Base-by-base conservation (phyloP, 2,113 vertebrate species). In the Neolamprologus modestus region DNA sequence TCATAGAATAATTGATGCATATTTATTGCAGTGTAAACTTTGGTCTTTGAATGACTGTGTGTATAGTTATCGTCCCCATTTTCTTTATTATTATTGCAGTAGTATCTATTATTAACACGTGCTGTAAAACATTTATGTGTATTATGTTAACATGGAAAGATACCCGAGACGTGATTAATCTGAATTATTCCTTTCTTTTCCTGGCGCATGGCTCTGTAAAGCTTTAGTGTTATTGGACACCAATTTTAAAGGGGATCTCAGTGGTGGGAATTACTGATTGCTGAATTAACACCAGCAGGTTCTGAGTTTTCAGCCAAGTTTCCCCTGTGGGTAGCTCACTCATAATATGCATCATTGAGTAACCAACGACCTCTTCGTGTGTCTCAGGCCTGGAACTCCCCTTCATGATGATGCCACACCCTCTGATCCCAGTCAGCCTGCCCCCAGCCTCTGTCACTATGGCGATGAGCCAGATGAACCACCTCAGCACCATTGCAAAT, bases 361-460 rank as follows among this genome's bases (percentile, higher is more conserved):
- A 94, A 95, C 91, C 91, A 90, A 94, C 85, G 87, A 87, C 83
- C 89, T 95, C 85, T 93, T 91, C 85, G 81, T 91, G 87, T 61
- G 66, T 87, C 86, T 79, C 92, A 99, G 99, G 99, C 92, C 93
- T 99, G 97, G 99, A 99, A 95, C 98, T 99, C 94, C 99, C 99
- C 92, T 99, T 99, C 94, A 99, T 99, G 99, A 99, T 99, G 99
- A 99, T 99, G 99, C 98, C 99, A 91, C 99, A 99, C 94, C 99
- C 98, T 2, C 96, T 99, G 94, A 99, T 99, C 95, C 99, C 99
- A 2, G 99, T 99, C 96, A 99, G 98, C 96, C 97, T 99, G 97
- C 99, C 99, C 96, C 98, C 98, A 94, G 99, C 99, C 83, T 99
- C 99, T 91, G 99, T 99, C 96, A 99, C 98, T 14, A 99, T 99